Percentiles rank a stretch among this genome's conserved stretches.
These are phyloP conservation scores for Sciurus vulgaris DNA, from an alignment of 2,797 vertebrate species.

Conservation along the genomic window DNA sequence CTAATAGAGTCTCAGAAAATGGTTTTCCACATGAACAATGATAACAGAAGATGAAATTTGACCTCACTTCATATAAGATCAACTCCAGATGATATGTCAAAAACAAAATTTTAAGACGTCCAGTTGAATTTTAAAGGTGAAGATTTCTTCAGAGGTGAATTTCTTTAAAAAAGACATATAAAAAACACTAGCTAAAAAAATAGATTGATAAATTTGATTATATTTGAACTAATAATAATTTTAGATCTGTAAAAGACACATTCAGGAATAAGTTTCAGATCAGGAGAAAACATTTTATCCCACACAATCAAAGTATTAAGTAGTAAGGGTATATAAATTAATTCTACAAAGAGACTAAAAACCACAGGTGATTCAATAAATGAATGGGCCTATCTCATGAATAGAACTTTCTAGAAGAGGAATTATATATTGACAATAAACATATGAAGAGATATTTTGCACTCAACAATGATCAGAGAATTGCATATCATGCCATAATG, in stretches of 20 bases:
- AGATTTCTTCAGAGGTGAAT: background rate
- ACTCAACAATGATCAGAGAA: constrained; percentile 41
- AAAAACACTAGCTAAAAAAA: background rate
- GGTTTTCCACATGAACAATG: background rate
- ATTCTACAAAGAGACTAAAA: background rate
- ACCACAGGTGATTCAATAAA: background rate
- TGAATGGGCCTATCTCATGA: background rate
- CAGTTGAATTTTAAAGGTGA: constrained; percentile 10
- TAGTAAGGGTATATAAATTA: constrained; percentile 11
- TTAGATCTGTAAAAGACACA: background rate
- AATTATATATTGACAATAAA: constrained; percentile 31
- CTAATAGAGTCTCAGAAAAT: background rate
- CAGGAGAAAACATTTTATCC: background rate
- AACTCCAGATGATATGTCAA: background rate
- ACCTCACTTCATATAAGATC: background rate
- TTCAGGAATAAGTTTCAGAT: background rate
- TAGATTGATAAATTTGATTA: background rate
- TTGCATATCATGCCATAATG: constrained; percentile 35
- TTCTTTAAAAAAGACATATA: background rate
- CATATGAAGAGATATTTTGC: constrained; percentile 33
- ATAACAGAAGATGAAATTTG: background rate
- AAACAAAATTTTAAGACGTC: background rate
- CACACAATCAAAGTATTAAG: background rate
- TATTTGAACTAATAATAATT: background rate
- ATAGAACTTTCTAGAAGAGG: background rate